phyloP scores from a whole-genome alignment of 92 coral and sea anemone species.

The Actinostola sp. region DNA sequence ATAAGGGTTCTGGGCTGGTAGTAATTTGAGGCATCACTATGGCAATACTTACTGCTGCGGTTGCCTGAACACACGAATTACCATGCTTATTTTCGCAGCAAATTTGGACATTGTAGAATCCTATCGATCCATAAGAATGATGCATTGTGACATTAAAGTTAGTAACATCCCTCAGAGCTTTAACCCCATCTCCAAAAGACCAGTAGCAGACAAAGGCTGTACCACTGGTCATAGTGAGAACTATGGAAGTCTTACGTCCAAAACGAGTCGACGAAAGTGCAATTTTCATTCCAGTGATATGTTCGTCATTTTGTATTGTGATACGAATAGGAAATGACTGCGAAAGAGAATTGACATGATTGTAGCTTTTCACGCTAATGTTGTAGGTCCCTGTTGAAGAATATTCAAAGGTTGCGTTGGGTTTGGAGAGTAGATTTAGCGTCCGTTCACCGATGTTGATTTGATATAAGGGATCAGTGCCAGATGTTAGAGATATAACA shows the following conservation, averaged over 20 bases:
- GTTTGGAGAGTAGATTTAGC: neutral
- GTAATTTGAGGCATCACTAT: conserved; percentile 28
- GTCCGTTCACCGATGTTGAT: conserved; percentile 66
- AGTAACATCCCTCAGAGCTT: conserved; percentile 47
- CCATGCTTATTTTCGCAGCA: conserved; percentile 66
- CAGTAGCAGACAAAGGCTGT: conserved; percentile 75
- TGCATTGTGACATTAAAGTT: conserved; percentile 15
- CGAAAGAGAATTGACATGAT: conserved; percentile 54
- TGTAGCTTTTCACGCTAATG: conserved; percentile 49
- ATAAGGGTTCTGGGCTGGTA: conserved; percentile 9
- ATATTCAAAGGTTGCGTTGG: conserved; percentile 32
- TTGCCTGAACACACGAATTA: conserved; percentile 1
- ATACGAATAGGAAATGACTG: conserved; percentile 15
- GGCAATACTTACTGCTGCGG: conserved; percentile 60
- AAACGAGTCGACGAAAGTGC: conserved; percentile 27
- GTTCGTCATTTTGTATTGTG: conserved; percentile 50
- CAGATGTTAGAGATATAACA: conserved; percentile 26
- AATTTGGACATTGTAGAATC: conserved; percentile 38
- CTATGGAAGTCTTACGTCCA: conserved; percentile 39
- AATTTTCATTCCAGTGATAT: conserved; percentile 37
- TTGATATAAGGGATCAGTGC: conserved; percentile 54
- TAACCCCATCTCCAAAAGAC: conserved; percentile 68
- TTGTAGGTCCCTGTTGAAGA: conserved; percentile 43
- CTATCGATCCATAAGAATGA: conserved; percentile 57
- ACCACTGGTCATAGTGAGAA: conserved; percentile 41